Evolutionary conservation across 2,888 invertebrate species (phyloP).

Genomic region (Caenorhabditis sp.): DNA sequence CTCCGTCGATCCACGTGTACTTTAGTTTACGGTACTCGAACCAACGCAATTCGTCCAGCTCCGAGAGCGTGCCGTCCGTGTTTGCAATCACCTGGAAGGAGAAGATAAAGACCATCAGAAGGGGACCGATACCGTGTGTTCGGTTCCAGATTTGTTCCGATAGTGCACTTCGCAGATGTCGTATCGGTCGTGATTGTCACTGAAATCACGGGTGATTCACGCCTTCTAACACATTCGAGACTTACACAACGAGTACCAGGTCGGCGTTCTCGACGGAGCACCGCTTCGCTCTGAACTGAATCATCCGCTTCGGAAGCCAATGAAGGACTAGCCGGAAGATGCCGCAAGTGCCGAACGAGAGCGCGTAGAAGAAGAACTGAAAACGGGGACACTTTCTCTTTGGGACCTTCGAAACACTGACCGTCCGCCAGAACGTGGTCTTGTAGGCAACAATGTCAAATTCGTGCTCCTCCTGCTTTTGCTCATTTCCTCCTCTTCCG

Average conservation of each 20-base stretch:
- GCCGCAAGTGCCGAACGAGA: conserved; percentile 71
- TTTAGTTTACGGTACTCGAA: conserved; percentile 75
- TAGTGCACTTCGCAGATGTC: conserved; percentile 46
- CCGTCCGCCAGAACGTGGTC: conserved; percentile 51
- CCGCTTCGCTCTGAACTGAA: conserved; percentile 61
- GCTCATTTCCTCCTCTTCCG: no score
- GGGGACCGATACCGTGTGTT: no score
- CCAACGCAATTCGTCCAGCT: conserved; percentile 65
- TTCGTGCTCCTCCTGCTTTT: conserved; percentile 22
- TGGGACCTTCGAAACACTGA: no score
- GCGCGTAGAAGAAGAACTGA: conserved; percentile 61
- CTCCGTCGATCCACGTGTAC: conserved; percentile 73
- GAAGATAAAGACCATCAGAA: no score
- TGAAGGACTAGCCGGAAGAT: conserved; percentile 75
- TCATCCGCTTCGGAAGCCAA: conserved; percentile 70
- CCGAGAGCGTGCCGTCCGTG: conserved; percentile 53
- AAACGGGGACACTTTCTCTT: no score
- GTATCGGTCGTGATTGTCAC: conserved; percentile 57
- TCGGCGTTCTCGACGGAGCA: conserved; percentile 70
- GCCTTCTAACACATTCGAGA: neutral
- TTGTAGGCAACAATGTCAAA: conserved; percentile 45
- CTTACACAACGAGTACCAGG: conserved; percentile 72
- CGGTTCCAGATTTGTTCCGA: conserved; percentile 25
- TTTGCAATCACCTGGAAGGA: conserved; percentile 50
- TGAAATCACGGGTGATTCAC: conserved; percentile 20